phyloP scores from a whole-genome alignment of 2,888 invertebrate genomes.

The Xiphydria camelus region DNA sequence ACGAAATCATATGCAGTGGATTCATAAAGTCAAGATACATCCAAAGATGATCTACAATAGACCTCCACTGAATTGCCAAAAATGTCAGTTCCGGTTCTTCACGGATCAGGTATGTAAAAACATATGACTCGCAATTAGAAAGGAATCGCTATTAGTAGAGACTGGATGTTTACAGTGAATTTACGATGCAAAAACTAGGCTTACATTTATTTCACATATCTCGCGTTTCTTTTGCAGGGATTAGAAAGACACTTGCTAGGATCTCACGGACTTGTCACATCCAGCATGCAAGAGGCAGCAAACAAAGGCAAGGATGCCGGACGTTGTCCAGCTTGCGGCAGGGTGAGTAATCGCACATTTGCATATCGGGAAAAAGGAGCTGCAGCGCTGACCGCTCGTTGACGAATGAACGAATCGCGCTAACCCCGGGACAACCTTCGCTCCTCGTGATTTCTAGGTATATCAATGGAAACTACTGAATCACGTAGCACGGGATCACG shows the following conservation, averaged over 20 bases:
- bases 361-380: not conserved
- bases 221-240: slow-evolving; percentile 65
- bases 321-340: slow-evolving; percentile 91
- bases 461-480: slow-evolving; percentile 92
- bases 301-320: slow-evolving; percentile 94
- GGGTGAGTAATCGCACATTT: slow-evolving; percentile 64
- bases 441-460: slow-evolving; percentile 64
- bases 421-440: slow-evolving; percentile 1
- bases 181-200: not conserved
- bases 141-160: not conserved
- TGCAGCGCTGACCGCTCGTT: too few relatives aligned
- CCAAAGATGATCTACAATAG: slow-evolving; percentile 94
- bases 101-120: slow-evolving; percentile 68
- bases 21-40: slow-evolving; percentile 95
- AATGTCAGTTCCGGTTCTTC: slow-evolving; percentile 95
- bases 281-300: slow-evolving; percentile 94
- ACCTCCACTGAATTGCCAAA: slow-evolving; percentile 93
- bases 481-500: slow-evolving; percentile 91
- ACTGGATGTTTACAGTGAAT: not conserved
- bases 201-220: not conserved
- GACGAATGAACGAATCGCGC: not conserved
- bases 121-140: too few relatives aligned
- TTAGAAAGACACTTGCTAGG: slow-evolving; percentile 92
- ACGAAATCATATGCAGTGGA: slow-evolving; percentile 96
- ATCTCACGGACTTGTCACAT: slow-evolving; percentile 92